Base-by-base conservation (phyloP, 2,797 vertebrate genomes). In the Labeo calbasu region DNA sequence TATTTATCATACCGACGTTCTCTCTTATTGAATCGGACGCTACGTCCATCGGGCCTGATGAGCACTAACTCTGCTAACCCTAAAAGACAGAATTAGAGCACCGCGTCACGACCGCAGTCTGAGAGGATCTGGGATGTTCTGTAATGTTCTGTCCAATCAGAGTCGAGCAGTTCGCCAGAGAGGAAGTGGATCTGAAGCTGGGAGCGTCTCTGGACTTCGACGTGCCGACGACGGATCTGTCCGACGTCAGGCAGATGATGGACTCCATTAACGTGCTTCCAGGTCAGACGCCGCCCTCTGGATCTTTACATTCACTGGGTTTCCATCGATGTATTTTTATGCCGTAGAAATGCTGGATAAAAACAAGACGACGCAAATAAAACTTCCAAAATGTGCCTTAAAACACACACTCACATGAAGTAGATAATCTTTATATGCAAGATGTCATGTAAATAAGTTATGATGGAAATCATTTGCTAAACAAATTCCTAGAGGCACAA, bases 231-330 rank as follows among this genome's bases (percentile, higher is more conserved):
- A 91, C 95, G 79, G 96, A 98, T 91, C 91, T 96, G 90, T 95
- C 97, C 0, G 96, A 97, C 12, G 96, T 98, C 88, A 96, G 96
- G 91, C 94, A 96, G 87, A 94, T 98, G 92, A 97, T 99, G 96
- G 96, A 96, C 70, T 95, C 97, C 40, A 95, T 99, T 86, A 96
- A 97, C 66, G 86, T 95, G 17, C 86, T 98, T 63, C 95, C 96
- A 95, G 97, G 98, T 99, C 89, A 84, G 88, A 85, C 43, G 6
- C 25, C 75, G 75, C 36, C 15, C 0, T 63, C 19, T 8, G 40
- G 40, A 43, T 3, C 9, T 55, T 17, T 71, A 15, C 8, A 17
- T 25, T 17, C 15, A 7, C 15, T 19, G 5, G 1, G 63, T 36
- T 66, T 4, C 59, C 28, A 72, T n/a, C 12, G 8, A 17, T 19